phyloP scores from a whole-genome alignment of 2,113 vertebrate genomes.

The Rutilus rutilus region DNA sequence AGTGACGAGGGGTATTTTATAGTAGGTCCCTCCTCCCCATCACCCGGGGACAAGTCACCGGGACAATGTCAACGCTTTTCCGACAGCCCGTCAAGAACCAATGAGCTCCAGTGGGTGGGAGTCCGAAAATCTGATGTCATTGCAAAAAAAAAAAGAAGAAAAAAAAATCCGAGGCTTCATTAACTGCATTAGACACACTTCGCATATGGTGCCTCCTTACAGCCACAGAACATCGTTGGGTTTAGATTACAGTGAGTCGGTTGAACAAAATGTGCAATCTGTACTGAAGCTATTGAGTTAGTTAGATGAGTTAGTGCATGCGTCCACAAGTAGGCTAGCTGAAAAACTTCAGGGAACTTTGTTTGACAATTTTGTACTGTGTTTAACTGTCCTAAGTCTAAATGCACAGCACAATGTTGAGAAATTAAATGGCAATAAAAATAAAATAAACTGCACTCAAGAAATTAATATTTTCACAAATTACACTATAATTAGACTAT shows the following conservation, averaged over 20 bases:
- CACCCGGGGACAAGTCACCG: constrained; percentile 67
- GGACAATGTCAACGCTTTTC: constrained; percentile 80
- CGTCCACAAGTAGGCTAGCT: neutral
- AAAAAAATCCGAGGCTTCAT: constrained; percentile 70
- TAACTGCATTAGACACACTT: constrained; percentile 78
- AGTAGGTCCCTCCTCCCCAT: constrained; percentile 61
- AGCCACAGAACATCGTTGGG: constrained; percentile 39
- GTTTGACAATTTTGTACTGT: neutral
- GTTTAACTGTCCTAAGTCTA: neutral
- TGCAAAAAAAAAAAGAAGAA: constrained; percentile 60
- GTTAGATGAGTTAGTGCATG: constrained; percentile 12
- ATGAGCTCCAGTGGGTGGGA: constrained; percentile 72
- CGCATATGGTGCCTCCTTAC: constrained; percentile 72
- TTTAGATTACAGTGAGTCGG: constrained; percentile 48
- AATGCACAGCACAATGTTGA: neutral
- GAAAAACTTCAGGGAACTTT: neutral
- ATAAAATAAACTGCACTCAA: neutral
- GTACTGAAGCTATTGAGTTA: constrained; percentile 7
- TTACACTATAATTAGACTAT: no score
- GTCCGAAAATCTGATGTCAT: constrained; percentile 82
- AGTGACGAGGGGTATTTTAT: constrained; percentile 78
- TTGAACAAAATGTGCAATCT: constrained; percentile 38
- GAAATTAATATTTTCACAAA: no score
- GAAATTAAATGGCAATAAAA: neutral
- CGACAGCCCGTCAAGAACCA: constrained; percentile 75